Evolutionary conservation across 2,113 vertebrate species (phyloP).

Genomic region (Python bivittatus): DNA sequence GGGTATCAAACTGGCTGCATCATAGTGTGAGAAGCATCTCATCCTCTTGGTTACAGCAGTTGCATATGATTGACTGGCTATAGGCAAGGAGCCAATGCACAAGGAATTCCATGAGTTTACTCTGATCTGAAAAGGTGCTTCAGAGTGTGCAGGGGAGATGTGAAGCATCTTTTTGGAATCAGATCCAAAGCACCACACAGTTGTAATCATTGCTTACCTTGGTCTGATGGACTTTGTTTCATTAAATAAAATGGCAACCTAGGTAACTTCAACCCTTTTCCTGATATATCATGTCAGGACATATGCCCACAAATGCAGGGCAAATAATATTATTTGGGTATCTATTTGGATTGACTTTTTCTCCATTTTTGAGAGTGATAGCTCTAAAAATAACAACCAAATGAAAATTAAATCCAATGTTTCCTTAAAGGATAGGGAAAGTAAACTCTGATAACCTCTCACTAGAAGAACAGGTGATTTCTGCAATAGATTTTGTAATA

Average conservation of each 20-base stretch:
- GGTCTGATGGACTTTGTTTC: neutral
- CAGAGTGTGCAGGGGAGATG: neutral
- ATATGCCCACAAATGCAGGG: neutral
- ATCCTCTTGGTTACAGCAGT: neutral
- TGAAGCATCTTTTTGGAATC: neutral
- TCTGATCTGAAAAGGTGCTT: neutral
- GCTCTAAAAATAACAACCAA: neutral
- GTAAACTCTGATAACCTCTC: neutral
- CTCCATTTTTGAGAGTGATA: neutral
- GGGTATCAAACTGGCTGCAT: neutral
- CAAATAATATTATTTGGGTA: neutral
- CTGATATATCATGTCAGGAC: neutral
- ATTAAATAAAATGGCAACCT: neutral
- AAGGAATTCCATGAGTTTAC: neutral
- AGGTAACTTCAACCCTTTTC: neutral
- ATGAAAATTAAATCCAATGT: neutral
- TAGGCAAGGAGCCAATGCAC: neutral
- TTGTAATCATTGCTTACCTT: neutral
- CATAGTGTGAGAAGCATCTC: neutral
- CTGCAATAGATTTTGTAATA: slow-evolving; percentile 29
- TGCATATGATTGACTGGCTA: neutral
- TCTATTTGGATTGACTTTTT: neutral
- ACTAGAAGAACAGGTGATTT: slow-evolving; percentile 49
- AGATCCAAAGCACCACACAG: neutral
- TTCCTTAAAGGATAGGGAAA: neutral